phyloP scores from a whole-genome alignment of 2,797 vertebrate genomes.

The Enteromius treurensis region DNA sequence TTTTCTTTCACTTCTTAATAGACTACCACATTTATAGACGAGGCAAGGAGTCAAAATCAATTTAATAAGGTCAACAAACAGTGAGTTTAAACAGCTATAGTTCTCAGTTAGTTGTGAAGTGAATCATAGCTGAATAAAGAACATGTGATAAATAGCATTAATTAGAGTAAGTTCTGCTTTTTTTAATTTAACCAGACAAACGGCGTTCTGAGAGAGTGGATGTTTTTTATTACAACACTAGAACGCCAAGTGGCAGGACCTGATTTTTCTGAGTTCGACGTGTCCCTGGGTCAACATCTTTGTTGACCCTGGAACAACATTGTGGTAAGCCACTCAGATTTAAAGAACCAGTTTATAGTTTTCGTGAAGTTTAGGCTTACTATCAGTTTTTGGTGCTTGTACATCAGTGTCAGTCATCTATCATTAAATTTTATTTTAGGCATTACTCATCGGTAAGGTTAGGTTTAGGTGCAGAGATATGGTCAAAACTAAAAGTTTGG shows the following conservation, averaged over 20 bases:
- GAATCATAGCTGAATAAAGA: constrained; percentile 22
- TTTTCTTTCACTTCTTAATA: constrained; percentile 40
- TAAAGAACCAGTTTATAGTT: no score
- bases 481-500: no score
- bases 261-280: no score
- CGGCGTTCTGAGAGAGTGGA: neutral
- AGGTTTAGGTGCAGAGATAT: no score
- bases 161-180: constrained; percentile 11
- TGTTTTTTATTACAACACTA: constrained; percentile 6
- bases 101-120: neutral
- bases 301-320: no score
- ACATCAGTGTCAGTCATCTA: no score
- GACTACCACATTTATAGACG: constrained; percentile 6
- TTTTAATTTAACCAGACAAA: constrained; percentile 4
- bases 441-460: no score
- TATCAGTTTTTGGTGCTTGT: no score
- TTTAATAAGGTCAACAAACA: constrained; percentile 11
- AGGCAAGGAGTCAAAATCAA: constrained; percentile 4
- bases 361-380: no score
- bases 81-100: neutral
- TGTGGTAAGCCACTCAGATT: no score
- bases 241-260: neutral
- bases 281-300: no score
- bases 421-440: no score
- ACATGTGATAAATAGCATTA: constrained; percentile 15